phyloP scores from a whole-genome alignment of 2,113 vertebrate species.

The Crotalus helleri region DNA sequence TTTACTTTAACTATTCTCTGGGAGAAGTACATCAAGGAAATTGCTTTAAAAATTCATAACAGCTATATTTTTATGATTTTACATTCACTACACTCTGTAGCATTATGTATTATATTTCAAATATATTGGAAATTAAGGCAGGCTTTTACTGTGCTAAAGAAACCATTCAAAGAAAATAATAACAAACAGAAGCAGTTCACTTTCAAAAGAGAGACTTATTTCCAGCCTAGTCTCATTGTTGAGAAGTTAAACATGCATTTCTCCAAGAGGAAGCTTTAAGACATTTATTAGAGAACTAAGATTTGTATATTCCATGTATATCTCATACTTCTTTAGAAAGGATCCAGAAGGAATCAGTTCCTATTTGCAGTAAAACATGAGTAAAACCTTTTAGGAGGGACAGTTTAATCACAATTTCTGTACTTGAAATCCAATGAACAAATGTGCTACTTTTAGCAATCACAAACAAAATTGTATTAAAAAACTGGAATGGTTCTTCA shows the following conservation, averaged over 20 bases:
- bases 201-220: neutral
- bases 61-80: neutral
- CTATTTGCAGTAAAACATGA: neutral
- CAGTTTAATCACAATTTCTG: neutral
- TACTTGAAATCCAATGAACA: neutral
- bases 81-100: neutral
- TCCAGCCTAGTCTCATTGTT: neutral
- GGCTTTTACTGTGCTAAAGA: neutral
- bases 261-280: neutral
- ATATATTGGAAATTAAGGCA: neutral
- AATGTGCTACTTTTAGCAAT: neutral
- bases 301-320: neutral
- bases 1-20: neutral
- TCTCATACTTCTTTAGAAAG: neutral
- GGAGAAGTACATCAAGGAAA: neutral
- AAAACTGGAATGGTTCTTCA: neutral
- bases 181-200: neutral
- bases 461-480: neutral
- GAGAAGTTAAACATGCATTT: neutral
- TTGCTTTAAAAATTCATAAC: neutral
- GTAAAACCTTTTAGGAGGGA: neutral
- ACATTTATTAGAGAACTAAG: neutral
- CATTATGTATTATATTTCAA: neutral
- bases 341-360: neutral
- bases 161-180: neutral